Base-by-base conservation (phyloP, 2,113 vertebrate species). In the Girardinichthys multiradiatus region DNA sequence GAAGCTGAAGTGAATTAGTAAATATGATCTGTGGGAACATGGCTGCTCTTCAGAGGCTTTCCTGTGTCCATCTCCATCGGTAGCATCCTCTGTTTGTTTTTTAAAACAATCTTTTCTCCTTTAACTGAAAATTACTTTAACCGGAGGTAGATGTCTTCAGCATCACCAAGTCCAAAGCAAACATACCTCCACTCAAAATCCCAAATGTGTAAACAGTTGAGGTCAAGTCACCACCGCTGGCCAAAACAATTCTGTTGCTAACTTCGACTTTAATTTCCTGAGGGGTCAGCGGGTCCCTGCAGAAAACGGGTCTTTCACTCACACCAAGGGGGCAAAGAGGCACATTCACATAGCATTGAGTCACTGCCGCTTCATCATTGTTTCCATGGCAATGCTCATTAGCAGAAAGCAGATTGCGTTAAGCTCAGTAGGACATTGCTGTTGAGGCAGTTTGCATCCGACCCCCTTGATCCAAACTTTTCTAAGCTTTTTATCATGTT, bases 181-280 rank as follows among this genome's bases (percentile, higher is more conserved):
- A 90, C 72, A 83, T 57, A 64, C 62, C 37, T 68, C 76, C 26
- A 9, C 60, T 81, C 69, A 29, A 70, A 63, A 28, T 69, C 70
- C 61, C 69, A 31, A 69, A 72, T 33, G 37, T 60, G 51, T 61
- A 30, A 39, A 68, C 14, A 39, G 27, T 64, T 64, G 69, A 78
- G 84, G 87, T 87, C 78, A 78, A 83, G 65, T 78, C 13, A 17
- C 64, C 77, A 27, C 60, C 5, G 15, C 57, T 68, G 33, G 51
- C 65, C 61, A 29, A 39, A 76, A 84, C 79, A 77, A 89, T 80
- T 77, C 81, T 72, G 87, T 79, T 72, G 72, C 54, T 70, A 63
- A 86, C 86, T 87, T 87, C 86, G 37, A 86, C 19, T 89, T 83
- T 70, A 85, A 87, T 89, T 92, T 89, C 87, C 87, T 86, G 68